These are phyloP conservation scores for Allolobophora icterica DNA, from an alignment of 2,888 invertebrate species.

Conservation along the genomic window DNA sequence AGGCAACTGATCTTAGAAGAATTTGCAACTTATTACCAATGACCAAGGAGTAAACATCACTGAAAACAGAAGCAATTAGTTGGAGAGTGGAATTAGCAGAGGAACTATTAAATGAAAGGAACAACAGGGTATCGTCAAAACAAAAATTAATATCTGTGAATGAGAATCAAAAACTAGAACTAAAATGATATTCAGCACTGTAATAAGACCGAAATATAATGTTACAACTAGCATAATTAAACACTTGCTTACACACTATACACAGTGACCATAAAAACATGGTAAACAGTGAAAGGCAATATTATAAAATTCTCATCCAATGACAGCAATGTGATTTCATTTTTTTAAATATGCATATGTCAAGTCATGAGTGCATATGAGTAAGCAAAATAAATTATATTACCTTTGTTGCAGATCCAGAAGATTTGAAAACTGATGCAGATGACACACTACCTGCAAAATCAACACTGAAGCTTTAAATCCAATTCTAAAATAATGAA, in stretches of 20 bases:
- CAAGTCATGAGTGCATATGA: not conserved
- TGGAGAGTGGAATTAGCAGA: no score
- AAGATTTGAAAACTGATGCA: not conserved
- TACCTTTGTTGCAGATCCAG: constrained; percentile 1
- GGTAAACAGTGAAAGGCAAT: not conserved
- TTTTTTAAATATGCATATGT: not conserved
- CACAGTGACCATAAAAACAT: not conserved
- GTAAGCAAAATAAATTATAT: not conserved
- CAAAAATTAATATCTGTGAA: not conserved
- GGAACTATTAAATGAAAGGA: no score
- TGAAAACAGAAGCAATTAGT: no score
- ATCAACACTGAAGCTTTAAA: not conserved
- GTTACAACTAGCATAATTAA: not conserved
- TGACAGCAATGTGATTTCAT: not conserved
- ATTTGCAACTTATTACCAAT: no score
- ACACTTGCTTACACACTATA: not conserved
- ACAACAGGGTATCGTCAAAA: no score
- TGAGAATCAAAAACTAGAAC: not conserved
- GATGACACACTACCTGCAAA: not conserved
- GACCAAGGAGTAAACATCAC: no score
- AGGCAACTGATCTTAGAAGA: no score
- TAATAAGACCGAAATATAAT: not conserved
- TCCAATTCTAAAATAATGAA: not conserved
- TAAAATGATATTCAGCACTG: not conserved
- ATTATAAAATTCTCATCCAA: not conserved